Conservation (phyloP, 2,113 vertebrate species). For the Spea multiplicata region DNA sequence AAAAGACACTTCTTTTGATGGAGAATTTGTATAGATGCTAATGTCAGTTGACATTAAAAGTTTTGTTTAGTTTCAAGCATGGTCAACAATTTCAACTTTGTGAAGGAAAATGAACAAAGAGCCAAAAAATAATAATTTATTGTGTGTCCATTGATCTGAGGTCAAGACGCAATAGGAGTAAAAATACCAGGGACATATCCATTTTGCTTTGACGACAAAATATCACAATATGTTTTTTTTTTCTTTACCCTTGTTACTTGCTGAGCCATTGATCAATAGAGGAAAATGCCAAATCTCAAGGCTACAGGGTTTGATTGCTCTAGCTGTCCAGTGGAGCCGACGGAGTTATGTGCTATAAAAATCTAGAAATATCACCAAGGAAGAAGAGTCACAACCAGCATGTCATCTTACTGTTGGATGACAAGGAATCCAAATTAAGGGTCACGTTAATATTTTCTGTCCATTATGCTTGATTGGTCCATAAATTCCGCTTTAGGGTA, state of each 20-base stretch:
- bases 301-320: constrained; percentile 55
- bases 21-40: neutral
- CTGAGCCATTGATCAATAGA: constrained; percentile 75
- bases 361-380: constrained; percentile 63
- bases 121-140: neutral
- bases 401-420: constrained; percentile 55
- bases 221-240: constrained; percentile 72
- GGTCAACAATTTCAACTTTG: neutral
- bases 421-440: constrained; percentile 39
- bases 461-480: constrained; percentile 41
- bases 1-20: neutral
- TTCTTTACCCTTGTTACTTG: constrained; percentile 67
- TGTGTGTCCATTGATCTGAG: neutral
- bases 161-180: neutral
- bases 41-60: neutral
- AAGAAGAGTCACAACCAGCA: constrained; percentile 61
- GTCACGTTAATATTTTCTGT: constrained; percentile 35
- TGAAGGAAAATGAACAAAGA: neutral
- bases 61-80: neutral
- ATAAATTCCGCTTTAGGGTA: constrained; percentile 29
- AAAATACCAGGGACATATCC: constrained; percentile 51
- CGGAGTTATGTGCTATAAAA: constrained; percentile 55
- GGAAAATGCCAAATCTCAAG: constrained; percentile 75
- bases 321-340: constrained; percentile 58
- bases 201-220: constrained; percentile 68